Evolutionary conservation across 2,113 vertebrate genomes (phyloP).

Genomic region (Pluvialis apricaria): DNA sequence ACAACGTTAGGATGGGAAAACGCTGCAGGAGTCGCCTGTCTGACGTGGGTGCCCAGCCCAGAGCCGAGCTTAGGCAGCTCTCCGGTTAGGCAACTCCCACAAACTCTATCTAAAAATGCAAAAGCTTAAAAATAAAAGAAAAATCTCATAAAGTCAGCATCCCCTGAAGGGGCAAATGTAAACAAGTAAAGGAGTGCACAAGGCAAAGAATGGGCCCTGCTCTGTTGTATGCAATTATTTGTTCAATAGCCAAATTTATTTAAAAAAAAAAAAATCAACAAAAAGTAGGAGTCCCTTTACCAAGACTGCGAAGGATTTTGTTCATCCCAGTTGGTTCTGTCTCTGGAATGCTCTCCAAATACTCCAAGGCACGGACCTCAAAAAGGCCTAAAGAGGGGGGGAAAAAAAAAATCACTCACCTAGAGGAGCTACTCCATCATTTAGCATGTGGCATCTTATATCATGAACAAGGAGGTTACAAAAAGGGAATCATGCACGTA

Average conservation of each 20-base stretch:
- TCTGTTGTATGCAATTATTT: not conserved
- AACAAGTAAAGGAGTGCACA: not conserved
- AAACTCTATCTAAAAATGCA: not conserved
- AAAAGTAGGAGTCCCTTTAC: slow-evolving; percentile 69
- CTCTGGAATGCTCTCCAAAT: slow-evolving; percentile 86
- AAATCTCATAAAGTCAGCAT: fast-evolving
- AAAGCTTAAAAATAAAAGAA: not conserved
- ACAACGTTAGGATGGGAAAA: not conserved
- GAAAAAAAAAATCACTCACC: not conserved
- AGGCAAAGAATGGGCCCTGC: not conserved
- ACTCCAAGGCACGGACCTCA: slow-evolving; percentile 87
- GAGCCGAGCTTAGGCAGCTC: not conserved
- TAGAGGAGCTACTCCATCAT: not conserved
- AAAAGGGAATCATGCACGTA: not conserved
- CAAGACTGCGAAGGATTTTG: slow-evolving; percentile 91
- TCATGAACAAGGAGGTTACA: not conserved
- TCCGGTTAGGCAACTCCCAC: not conserved
- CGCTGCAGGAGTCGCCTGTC: not conserved
- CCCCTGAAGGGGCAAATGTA: not conserved
- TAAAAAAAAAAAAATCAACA: not conserved
- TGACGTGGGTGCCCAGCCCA: not conserved
- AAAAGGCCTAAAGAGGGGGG: slow-evolving; percentile 81
- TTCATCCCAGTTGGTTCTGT: slow-evolving; percentile 87
- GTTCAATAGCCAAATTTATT: not conserved
- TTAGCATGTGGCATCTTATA: not conserved